Base-by-base conservation (phyloP, 2,113 vertebrate genomes). In the Pteronura brasiliensis region DNA sequence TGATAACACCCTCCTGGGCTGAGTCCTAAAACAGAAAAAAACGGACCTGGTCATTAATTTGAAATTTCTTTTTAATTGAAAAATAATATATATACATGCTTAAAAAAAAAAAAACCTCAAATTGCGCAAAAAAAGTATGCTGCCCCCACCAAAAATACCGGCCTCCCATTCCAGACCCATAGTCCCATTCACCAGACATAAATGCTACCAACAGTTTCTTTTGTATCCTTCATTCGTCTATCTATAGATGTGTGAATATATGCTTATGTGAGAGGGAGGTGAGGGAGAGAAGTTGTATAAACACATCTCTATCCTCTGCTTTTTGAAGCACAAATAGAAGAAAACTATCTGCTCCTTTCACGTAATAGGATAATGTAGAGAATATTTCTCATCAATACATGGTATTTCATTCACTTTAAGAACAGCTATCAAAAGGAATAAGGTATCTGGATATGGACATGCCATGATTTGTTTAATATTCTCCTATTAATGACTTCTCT, bases 1-100 rank as follows among this genome's bases (percentile, higher is more conserved):
- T 99, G 98, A 99, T 99, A 49, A 99, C 99, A 15, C 99, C 99
- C 91, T 99, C 99, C 94, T 99, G 99, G 87, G 99, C 97, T 1
- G 99, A 99, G 91, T 99, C 99, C 99, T 99, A 98, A 3, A 98
- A 97, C 72, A 84, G 95, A 39, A 95, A 96, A 55, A 96, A 97
- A 4, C 1, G 74, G 10, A 85, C 6, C 34, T 59, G 2, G 29
- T 63, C 77, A 94, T 85, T 71, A 52, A 79, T 18, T 31, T 63
- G 39, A 65, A 95, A 72, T 87, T 71, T 96, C 39, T 39, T 87
- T 92, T 95, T 74, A 84, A 90, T 77, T 92, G 31, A 84, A 97
- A 97, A 79, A 80, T 71, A 20, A 0, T 49, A 72, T 1, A 49
- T 21, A 63, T 11, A 88, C 23, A 95, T n/a, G 6, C 27, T 69